Evolutionary conservation across 2,888 invertebrate species (phyloP), one percentile per base, ranked within the genome.

Genomic region (Apodemia duryi): DNA sequence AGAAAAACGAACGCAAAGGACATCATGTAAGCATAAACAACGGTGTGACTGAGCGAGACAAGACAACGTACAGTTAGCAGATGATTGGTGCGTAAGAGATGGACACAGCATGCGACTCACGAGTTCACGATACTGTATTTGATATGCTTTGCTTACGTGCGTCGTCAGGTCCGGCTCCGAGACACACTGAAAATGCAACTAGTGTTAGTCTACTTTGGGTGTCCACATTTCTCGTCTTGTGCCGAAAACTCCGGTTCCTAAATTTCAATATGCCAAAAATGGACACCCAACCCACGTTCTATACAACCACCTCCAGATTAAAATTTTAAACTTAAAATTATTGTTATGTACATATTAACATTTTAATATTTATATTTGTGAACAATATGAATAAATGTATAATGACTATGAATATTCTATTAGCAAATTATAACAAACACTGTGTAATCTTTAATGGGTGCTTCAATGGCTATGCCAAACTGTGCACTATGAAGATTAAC

Each of bases 171-270:
- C 86, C 85, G 90, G 88, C 79, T 88, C 90, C 84, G 91, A 91
- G 80, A 82, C 84, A 86, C 90, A 91, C 91, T 91, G 91, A 86
- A 91, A 91, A 86, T 81, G 83, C 82, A 86, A 90, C 83, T 81
- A 73, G 74, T 79, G 89, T 90, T 90, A 90, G 85, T 88, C 86
- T 86, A 88, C 85, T 75, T 69, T 64, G 77, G 78, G 84, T 82
- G 85, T 79, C 84, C 78, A 65, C 69, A 32, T 65, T 68, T 63
- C 68, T 71, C 65, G 66, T 62, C 62, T 62, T 66, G 68, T 68
- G 75, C 72, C 71, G 66, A 70, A 67, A 65, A 65, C 52, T 65
- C 70, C 66, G 61, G 61, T 68, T 52, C 69, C 66, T 66, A 69
- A 69, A 68, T 71, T 71, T 69, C 61, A 65, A 67, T 65, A 62